phyloP scores from a whole-genome alignment of 2,888 invertebrate genomes.

The Galeopsomyia nigrocyanea region DNA sequence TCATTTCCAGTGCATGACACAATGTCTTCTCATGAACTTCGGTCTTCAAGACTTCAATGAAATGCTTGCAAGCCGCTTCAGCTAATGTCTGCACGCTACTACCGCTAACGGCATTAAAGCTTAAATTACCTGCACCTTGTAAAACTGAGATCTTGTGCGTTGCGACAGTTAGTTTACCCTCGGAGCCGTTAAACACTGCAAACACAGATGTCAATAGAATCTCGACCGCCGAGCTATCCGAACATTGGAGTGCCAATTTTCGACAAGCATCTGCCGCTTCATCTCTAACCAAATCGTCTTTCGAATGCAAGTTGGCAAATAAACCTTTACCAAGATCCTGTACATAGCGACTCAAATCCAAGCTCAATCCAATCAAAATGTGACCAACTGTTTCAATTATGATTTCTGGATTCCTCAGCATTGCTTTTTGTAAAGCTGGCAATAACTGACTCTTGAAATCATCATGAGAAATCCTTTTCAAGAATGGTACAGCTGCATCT shows the following conservation, averaged over 20 bases:
- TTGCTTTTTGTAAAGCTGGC: slow-evolving; percentile 90
- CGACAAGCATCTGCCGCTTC: slow-evolving; percentile 83
- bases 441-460: slow-evolving; percentile 83
- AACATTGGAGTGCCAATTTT: slow-evolving; percentile 80
- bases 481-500: slow-evolving; percentile 76
- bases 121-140: slow-evolving; percentile 82
- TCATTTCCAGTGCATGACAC: slow-evolving; percentile 83
- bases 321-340: slow-evolving; percentile 85
- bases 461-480: slow-evolving; percentile 74
- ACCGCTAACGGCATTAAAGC: slow-evolving; percentile 77
- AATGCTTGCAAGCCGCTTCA: slow-evolving; percentile 75
- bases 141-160: slow-evolving; percentile 91
- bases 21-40: slow-evolving; percentile 95
- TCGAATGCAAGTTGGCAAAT: slow-evolving; percentile 88
- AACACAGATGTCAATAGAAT: slow-evolving; percentile 80
- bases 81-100: slow-evolving; percentile 74
- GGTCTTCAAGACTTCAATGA: slow-evolving; percentile 83
- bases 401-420: slow-evolving; percentile 94
- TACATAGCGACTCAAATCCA: slow-evolving; percentile 85
- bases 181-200: slow-evolving; percentile 86
- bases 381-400: slow-evolving; percentile 85
- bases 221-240: slow-evolving; percentile 76
- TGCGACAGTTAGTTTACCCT: slow-evolving; percentile 90
- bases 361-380: slow-evolving; percentile 78
- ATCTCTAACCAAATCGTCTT: slow-evolving; percentile 82